Conservation (phyloP, 2,797 vertebrate genomes). For the Morelia viridis region DNA sequence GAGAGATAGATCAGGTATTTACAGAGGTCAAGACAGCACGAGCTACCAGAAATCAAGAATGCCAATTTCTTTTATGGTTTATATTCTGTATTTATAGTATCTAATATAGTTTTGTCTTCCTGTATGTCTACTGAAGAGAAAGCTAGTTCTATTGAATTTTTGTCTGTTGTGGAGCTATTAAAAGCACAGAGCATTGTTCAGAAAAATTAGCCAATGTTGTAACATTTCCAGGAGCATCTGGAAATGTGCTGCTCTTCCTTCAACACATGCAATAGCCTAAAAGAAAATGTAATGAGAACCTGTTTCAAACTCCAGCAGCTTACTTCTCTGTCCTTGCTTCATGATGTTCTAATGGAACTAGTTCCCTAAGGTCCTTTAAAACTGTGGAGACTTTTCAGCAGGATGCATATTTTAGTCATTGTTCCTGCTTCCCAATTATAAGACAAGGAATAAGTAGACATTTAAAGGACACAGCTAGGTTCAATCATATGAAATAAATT, state of each 20-base stretch:
- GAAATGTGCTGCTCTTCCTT: not conserved
- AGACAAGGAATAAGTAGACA: not conserved
- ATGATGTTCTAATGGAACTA: conserved; percentile 4
- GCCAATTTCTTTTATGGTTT: not conserved
- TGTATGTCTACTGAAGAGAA: not conserved
- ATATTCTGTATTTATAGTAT: not conserved
- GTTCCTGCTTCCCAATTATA: conserved; percentile 6
- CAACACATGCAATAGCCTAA: not conserved
- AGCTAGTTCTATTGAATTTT: not conserved
- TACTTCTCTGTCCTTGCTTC: not conserved
- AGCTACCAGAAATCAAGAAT: not conserved
- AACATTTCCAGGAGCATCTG: not conserved
- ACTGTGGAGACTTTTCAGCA: not conserved
- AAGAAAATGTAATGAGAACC: conserved; percentile 5
- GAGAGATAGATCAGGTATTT: not conserved
- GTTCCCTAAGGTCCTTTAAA: not conserved
- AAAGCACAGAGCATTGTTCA: not conserved
- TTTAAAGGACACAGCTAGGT: not conserved
- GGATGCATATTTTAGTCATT: not conserved
- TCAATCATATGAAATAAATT: not conserved
- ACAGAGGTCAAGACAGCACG: not conserved
- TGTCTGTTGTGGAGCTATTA: not conserved
- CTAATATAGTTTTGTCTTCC: not conserved
- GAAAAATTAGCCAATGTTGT: not conserved
- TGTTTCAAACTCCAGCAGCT: not conserved